Base-by-base conservation (phyloP, 2,113 vertebrate genomes). In the Neolamprologus modestus region DNA sequence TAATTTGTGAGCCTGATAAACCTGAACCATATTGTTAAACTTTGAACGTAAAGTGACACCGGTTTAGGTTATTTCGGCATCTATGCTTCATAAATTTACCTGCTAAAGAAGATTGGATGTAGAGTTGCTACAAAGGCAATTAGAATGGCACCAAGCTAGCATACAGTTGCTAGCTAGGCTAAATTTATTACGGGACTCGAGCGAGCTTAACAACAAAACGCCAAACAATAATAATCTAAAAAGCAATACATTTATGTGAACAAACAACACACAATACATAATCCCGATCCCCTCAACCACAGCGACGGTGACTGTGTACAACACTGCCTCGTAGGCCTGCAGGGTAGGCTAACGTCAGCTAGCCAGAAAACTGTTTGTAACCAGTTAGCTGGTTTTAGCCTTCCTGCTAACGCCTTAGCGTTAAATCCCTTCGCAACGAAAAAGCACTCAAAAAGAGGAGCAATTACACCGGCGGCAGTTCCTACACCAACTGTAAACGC, bases 51-150 rank as follows among this genome's bases (percentile, higher is more conserved):
- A 71, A 82, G 24, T 8, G n/a, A 79, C 21, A 7, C 9, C 4
- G 10, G 11, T 6, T 12, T 78, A 3, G 17, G 3, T 78, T 52
- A 4, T 50, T 31, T 78, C 73, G 26, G 45, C 9, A 78, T 50
- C 7, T 13, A 11, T 24, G 2, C 11, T 5, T 5, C 59, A 9
- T 5, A 86, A 59, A 52, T 66, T 14, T 4, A 26, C 7, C 26
- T 12, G 57, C 4, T 2, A 31, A 13, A 57, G 24, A 14, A 28
- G 12, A 82, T 66, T 71, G 81, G 19, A 40, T 42, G 10, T 52
- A 35, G 42, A 85, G 68, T 84, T 79, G 45, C 84, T 94, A 94
- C 94, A 96, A 95, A 93, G 92, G 94, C 93, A 95, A 96, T 95
- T 94, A 94, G 90, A 93, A 66, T 87, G 83, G 57, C 86, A 91